Conservation (phyloP, 1,140 invertebrate genomes). For the Phenacoccus solenopsis region DNA sequence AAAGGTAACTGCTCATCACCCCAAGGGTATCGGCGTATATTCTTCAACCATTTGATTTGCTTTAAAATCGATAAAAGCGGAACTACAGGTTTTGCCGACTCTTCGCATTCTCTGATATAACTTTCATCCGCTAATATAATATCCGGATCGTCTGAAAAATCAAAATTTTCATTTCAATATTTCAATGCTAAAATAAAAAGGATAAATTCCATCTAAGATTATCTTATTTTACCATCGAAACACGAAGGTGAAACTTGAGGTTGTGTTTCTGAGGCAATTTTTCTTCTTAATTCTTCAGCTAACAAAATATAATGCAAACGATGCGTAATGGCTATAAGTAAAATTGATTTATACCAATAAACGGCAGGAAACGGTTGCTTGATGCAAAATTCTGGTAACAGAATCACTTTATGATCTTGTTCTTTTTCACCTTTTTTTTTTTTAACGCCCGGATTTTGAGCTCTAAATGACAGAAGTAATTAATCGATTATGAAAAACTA, state of each 20-base stretch:
- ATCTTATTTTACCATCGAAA: too few relatives aligned
- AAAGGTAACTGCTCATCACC: conserved; percentile 45
- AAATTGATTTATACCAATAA: conserved; percentile 80
- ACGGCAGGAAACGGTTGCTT: conserved; percentile 57
- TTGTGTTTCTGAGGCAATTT: conserved; percentile 35
- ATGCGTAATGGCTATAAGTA: conserved; percentile 78
- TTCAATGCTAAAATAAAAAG: neutral
- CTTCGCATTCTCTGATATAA: neutral
- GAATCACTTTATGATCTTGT: conserved; percentile 22
- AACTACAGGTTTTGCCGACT: neutral
- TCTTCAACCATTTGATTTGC: neutral
- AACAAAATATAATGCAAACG: conserved; percentile 58
- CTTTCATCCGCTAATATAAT: neutral
- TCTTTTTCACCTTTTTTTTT: neutral
- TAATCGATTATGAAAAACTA: neutral
- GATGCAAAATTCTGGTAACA: conserved; percentile 83
- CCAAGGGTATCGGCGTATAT: conserved; percentile 36
- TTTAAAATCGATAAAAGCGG: neutral
- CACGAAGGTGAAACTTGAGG: too few relatives aligned
- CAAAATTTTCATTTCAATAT: neutral
- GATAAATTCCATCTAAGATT: neutral
- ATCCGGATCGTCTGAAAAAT: neutral
- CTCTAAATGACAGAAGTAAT: neutral
- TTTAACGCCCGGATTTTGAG: neutral
- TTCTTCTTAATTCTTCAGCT: conserved; percentile 60